phyloP scores from a whole-genome alignment of 2,797 vertebrate species.

The Syngnathus acus region DNA sequence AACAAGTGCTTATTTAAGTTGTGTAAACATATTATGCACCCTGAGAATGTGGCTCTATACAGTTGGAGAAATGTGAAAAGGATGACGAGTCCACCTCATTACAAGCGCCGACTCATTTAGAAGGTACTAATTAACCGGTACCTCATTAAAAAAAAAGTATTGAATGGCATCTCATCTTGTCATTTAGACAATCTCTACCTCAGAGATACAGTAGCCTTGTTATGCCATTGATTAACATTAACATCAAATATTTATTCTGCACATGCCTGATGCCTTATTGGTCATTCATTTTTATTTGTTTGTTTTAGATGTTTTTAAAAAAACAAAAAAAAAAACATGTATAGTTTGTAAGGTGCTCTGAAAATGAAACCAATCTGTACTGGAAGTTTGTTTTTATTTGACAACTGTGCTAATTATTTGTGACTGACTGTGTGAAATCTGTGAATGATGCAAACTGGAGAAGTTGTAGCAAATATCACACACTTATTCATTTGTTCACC shows the following conservation, averaged over 20 bases:
- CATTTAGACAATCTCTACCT: slow-evolving; percentile 69
- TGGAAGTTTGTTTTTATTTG: not conserved
- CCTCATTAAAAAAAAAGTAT: slow-evolving; percentile 17
- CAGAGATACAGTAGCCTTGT: slow-evolving; percentile 59
- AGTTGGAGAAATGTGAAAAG: slow-evolving; percentile 1
- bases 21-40: slow-evolving; percentile 59
- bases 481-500: not conserved
- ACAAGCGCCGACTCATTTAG: no score
- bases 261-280: slow-evolving; percentile 70
- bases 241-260: slow-evolving; percentile 53
- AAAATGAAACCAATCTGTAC: not conserved
- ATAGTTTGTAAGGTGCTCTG: slow-evolving; percentile 24
- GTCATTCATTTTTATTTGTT: slow-evolving; percentile 33
- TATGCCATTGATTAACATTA: slow-evolving; percentile 39
- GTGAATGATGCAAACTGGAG: not conserved
- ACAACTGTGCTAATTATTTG: not conserved
- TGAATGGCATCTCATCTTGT: slow-evolving; percentile 45
- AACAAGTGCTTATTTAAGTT: slow-evolving; percentile 58
- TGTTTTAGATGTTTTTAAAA: slow-evolving; percentile 23
- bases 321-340: not conserved
- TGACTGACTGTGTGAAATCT: not conserved
- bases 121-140: not conserved
- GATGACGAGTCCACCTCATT: not conserved
- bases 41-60: slow-evolving; percentile 52
- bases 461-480: not conserved